Percentiles rank a stretch among this genome's conserved stretches.
Conservation (phyloP, 1,140 invertebrate species). For the Galleria mellonella region DNA sequence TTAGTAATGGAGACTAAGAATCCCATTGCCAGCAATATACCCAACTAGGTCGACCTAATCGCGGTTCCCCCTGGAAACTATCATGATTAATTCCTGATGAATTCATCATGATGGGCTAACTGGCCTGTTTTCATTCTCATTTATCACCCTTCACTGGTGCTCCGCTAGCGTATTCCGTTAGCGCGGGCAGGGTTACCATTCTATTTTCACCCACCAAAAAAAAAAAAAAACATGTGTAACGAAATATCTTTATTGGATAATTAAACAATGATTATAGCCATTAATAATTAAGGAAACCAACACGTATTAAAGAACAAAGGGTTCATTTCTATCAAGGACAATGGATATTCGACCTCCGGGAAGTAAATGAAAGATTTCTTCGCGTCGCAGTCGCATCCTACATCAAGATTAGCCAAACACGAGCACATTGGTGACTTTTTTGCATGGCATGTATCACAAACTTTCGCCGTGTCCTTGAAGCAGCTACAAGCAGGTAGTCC, state of each 20-base stretch:
- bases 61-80: too few species aligned
- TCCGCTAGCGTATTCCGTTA: too few species aligned
- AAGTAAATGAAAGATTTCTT: conserved; percentile 19
- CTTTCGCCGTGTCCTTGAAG: conserved; percentile 10
- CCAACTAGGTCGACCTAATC: too few species aligned
- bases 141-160: too few species aligned
- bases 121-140: too few species aligned
- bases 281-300: conserved; percentile 11
- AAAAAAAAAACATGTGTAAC: neutral
- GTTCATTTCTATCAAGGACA: conserved; percentile 18
- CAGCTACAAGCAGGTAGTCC: conserved; percentile 5
- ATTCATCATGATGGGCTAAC: too few species aligned
- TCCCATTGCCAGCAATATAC: too few species aligned
- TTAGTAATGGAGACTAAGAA: too few species aligned
- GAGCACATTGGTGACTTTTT: conserved; percentile 10
- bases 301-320: conserved; percentile 24
- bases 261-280: neutral
- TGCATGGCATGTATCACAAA: conserved; percentile 8
- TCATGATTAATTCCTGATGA: too few species aligned
- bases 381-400: conserved; percentile 3
- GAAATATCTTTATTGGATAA: too few species aligned
- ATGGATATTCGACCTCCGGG: conserved; percentile 35
- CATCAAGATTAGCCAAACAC: conserved; percentile 8
- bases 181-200: too few species aligned
- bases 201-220: too few species aligned